Evolutionary conservation across 1,140 invertebrate species (phyloP).

Genomic region (Megalopta genalis): DNA sequence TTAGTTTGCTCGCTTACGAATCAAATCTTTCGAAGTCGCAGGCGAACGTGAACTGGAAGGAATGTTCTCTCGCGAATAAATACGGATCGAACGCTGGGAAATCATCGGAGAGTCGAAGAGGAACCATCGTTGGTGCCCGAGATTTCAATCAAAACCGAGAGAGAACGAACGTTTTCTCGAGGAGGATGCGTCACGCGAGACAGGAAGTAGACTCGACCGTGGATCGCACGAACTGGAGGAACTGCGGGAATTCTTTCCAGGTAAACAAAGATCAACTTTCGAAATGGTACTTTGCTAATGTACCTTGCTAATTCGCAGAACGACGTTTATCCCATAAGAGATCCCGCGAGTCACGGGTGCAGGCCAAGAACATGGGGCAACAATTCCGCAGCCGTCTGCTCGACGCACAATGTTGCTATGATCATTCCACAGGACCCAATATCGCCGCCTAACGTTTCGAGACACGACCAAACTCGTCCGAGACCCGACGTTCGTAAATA

Average conservation of each 20-base stretch:
- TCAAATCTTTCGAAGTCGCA: neutral
- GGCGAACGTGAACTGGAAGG: conserved; percentile 39
- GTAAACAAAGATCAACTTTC: neutral
- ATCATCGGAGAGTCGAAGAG: neutral
- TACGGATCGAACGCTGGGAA: neutral
- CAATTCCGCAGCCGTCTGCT: conserved; percentile 9
- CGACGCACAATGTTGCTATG: conserved; percentile 30
- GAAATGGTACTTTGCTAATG: too few species aligned
- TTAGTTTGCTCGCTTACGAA: neutral
- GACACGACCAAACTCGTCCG: neutral
- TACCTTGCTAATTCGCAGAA: neutral
- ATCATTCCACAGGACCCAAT: conserved; percentile 9
- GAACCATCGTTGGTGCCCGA: neutral
- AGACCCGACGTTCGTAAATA: neutral
- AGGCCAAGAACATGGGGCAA: neutral
- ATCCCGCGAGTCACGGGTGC: neutral
- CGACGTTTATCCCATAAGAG: conserved; percentile 12
- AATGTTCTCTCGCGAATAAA: conserved; percentile 7
- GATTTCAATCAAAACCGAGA: neutral
- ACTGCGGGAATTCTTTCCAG: neutral
- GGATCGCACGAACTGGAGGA: neutral
- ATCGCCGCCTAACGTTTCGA: neutral
- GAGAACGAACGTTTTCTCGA: neutral
- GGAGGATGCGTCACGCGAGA: conserved; percentile 3
- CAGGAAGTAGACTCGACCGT: conserved; percentile 1